These are phyloP conservation scores for Mythimna vitellina DNA, from an alignment of 2,888 invertebrate genomes.

Conservation along the genomic window DNA sequence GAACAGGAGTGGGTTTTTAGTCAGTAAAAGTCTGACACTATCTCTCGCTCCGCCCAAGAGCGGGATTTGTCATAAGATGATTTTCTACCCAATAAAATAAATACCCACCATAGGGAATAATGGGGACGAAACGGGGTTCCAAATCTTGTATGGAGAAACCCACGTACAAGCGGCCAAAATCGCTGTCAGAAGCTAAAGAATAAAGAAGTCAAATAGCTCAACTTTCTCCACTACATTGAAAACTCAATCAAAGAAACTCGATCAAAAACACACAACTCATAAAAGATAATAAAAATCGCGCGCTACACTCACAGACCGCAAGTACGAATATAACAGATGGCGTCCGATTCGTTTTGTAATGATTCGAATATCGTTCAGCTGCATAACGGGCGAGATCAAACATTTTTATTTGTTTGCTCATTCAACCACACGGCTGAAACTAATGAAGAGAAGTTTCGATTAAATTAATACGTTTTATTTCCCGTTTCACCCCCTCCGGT, in stretches of 20 bases:
- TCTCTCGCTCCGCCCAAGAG: too few species aligned
- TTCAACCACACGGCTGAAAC: conserved; percentile 86
- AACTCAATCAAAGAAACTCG: conserved; percentile 48
- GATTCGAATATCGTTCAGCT: conserved; percentile 84
- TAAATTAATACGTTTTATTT: conserved; percentile 88
- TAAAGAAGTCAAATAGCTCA: neutral
- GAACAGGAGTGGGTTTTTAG: too few species aligned
- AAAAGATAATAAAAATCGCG: conserved; percentile 67
- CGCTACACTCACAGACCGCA: conserved; percentile 55
- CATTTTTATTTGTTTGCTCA: conserved; percentile 89
- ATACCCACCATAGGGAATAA: too few species aligned
- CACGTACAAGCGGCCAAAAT: too few species aligned
- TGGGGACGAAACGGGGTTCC: too few species aligned
- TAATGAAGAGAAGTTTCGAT: conserved; percentile 89
- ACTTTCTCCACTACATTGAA: conserved; percentile 24
- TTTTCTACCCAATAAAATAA: too few species aligned
- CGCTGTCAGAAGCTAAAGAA: neutral
- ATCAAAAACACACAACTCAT: conserved; percentile 56
- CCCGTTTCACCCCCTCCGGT: conserved; percentile 72
- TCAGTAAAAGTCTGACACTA: too few species aligned
- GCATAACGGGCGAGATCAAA: conserved; percentile 87
- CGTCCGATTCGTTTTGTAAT: conserved; percentile 78
- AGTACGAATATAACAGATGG: conserved; percentile 71
- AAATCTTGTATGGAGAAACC: too few species aligned
- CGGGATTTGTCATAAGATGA: too few species aligned